Conservation (phyloP, 2,797 vertebrate species). For the Enteromius treurensis region DNA sequence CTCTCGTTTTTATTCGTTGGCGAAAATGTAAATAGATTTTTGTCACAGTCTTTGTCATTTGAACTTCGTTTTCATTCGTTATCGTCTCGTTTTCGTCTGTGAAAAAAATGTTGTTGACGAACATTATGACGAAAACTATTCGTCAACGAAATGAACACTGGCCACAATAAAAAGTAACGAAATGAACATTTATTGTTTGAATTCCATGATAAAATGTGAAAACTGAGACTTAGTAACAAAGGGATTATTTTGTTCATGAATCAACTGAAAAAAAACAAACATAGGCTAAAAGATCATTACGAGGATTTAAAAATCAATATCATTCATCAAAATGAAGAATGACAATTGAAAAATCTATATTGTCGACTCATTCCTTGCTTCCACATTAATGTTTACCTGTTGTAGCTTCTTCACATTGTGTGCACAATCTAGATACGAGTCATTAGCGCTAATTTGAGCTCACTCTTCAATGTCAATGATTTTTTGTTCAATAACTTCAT, state of each 20-base stretch:
- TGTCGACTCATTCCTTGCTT: not conserved
- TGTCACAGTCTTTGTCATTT: too few species aligned
- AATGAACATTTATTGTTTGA: not conserved
- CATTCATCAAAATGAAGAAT: not conserved
- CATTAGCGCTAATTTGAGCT: not conserved
- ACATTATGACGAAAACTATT: too few species aligned
- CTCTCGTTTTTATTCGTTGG: too few species aligned
- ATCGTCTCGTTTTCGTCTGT: too few species aligned
- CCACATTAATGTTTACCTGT: slow-evolving; percentile 1
- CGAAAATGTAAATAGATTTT: too few species aligned
- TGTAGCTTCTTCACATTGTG: not conserved
- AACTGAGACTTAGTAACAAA: not conserved
- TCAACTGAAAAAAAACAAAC: not conserved
- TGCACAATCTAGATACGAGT: not conserved
- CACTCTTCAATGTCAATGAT: not conserved
- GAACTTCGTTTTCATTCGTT: too few species aligned
- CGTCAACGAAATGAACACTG: too few species aligned
- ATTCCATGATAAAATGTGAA: not conserved
- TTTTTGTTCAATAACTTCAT: not conserved
- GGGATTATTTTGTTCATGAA: not conserved
- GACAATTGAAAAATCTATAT: not conserved
- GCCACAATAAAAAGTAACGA: not conserved
- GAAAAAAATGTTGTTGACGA: too few species aligned
- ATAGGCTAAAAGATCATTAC: not conserved
- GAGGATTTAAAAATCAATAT: not conserved